Base-by-base conservation (phyloP, 2,797 vertebrate genomes). In the Amblyraja radiata region DNA sequence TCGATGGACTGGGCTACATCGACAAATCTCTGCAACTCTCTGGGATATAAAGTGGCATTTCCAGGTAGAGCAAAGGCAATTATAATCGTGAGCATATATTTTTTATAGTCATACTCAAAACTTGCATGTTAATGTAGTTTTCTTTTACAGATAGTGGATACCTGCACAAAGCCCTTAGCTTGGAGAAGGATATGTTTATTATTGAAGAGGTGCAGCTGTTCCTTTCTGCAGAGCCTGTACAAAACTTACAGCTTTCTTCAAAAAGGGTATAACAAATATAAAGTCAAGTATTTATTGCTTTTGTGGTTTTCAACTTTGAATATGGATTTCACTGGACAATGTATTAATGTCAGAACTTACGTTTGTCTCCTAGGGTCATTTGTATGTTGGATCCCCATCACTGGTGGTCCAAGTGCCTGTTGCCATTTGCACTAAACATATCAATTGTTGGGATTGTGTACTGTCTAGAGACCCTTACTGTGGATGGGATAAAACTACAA, bases 381-480 rank as follows among this genome's bases (percentile, higher is more conserved):
- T 97, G 63, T 97, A 96, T 14, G 96, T 93, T 1, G 96, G 96
- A 3, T 97, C 97, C n/a, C 93, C 92, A 0, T 96, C 95, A 9
- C 96, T 94, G 4, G 96, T 95, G 0, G 94, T 96, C 32, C 97
- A 97, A 95, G 95, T 97, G 93, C 96, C 97, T 0, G 93, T 97
- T 92, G 95, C 96, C 6, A 94, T 95, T 93, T 97, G 97, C 94
- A 94, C 94, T 88, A 95, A 93, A 3, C 95, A 97, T 63, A 46
- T 77, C 80, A 90, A 93, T 1, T 97, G 97, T 94, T 93, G 94
- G 93, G 97, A 97, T 94, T 97, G 97, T 63, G 25, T 97, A 93
- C 93, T 97, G 94, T 96, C 97, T 21, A 95, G 97, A 93, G 97
- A 97, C 93, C 97, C 97, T 0, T 97, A 97, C 95, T 97, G 97